A percentile compares a stretch with the other conserved stretches of the same genome.
Evolutionary conservation across 2,888 invertebrate genomes (phyloP).

Genomic region (Automeris io): DNA sequence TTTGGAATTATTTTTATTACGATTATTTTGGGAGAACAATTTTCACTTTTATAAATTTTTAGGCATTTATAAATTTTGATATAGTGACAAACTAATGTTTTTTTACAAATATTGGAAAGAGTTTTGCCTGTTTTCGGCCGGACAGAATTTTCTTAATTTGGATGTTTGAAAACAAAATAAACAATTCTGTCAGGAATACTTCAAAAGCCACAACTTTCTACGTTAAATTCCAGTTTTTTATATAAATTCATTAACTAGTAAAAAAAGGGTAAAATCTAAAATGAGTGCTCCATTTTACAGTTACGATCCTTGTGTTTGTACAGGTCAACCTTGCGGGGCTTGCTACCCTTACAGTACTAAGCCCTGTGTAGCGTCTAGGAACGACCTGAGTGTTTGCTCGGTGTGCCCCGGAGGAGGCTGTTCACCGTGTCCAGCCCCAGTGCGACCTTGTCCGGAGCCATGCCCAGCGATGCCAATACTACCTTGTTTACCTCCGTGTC

Average conservation of each 20-base stretch:
- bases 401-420: constrained; percentile 66
- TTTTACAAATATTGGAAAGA: not conserved
- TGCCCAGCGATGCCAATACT: constrained; percentile 46
- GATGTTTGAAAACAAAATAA: constrained; percentile 3
- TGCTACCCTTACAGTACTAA: constrained; percentile 62
- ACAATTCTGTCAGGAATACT: too few relatives aligned
- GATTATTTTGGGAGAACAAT: constrained; percentile 11
- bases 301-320: constrained; percentile 60
- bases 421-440: constrained; percentile 64
- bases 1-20: constrained; percentile 12
- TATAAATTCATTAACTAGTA: constrained; percentile 12
- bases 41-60: constrained; percentile 16
- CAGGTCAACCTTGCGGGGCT: constrained; percentile 58
- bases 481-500: constrained; percentile 54
- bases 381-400: constrained; percentile 52
- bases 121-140: constrained; percentile 1
- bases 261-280: constrained; percentile 32
- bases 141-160: not conserved
- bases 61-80: constrained; percentile 11
- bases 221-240: constrained; percentile 8
- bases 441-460: constrained; percentile 55
- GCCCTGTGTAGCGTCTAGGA: constrained; percentile 50
- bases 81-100: constrained; percentile 2
- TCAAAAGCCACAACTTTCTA: not conserved
- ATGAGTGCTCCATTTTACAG: constrained; percentile 71